Evolutionary conservation across 2,113 vertebrate genomes (phyloP).

Genomic region (Agapornis roseicollis): DNA sequence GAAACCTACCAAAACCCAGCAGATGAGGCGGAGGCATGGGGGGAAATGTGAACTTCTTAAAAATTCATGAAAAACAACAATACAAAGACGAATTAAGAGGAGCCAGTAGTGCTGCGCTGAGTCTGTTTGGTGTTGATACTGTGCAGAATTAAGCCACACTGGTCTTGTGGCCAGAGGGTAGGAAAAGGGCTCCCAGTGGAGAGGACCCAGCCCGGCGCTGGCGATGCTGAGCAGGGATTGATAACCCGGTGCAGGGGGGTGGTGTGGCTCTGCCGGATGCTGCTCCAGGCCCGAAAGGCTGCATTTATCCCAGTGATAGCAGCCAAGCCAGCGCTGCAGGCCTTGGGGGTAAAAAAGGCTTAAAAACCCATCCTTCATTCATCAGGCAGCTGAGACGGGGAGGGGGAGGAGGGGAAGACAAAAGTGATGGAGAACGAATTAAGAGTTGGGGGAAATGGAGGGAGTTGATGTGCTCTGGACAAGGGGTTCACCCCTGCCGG

Average conservation of each 20-base stretch:
- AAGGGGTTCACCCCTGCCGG: background rate
- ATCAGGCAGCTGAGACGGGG: constrained; percentile 53
- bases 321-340: constrained; percentile 47
- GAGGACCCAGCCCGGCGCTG: constrained; percentile 22
- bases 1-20: background rate
- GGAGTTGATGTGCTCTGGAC: background rate
- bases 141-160: constrained; percentile 59
- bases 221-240: constrained; percentile 61
- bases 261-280: background rate
- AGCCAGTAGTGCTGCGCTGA: constrained; percentile 8
- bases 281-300: constrained; percentile 54
- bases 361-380: constrained; percentile 65
- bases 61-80: constrained; percentile 34
- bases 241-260: constrained; percentile 54
- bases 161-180: constrained; percentile 67
- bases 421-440: constrained; percentile 26
- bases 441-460: background rate
- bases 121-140: constrained; percentile 72
- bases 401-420: constrained; percentile 11
- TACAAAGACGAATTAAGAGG: constrained; percentile 46
- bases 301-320: constrained; percentile 71
- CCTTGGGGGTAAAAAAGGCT: constrained; percentile 65
- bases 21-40: background rate
- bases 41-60: constrained; percentile 18
- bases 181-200: constrained; percentile 64